These are phyloP conservation scores for Gryon sp. DNA, from an alignment of 1,140 invertebrate species.

Conservation along the genomic window DNA sequence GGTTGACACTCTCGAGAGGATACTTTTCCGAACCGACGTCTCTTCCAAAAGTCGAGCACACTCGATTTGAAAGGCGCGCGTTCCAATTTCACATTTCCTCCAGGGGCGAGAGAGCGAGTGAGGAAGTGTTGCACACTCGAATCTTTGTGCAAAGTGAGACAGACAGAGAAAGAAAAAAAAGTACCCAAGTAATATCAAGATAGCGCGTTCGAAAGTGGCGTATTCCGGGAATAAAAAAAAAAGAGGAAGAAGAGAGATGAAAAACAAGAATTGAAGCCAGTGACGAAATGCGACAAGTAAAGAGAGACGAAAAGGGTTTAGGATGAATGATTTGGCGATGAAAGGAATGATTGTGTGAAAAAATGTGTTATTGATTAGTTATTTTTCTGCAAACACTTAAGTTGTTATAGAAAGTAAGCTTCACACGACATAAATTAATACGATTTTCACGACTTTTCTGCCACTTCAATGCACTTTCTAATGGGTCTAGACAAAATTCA, in stretches of 20 bases:
- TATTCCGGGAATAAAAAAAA: slow-evolving; percentile 10
- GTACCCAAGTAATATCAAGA: slow-evolving; percentile 24
- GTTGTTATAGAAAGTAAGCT: slow-evolving; percentile 55
- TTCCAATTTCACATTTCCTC: slow-evolving; percentile 67
- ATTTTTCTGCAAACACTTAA: slow-evolving; percentile 10
- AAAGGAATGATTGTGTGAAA: background rate
- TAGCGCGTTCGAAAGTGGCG: slow-evolving; percentile 27
- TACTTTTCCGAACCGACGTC: slow-evolving; percentile 61
- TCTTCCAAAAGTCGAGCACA: slow-evolving; percentile 68
- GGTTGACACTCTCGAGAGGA: slow-evolving; percentile 63
- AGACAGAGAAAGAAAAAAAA: slow-evolving; percentile 3
- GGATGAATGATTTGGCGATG: background rate
- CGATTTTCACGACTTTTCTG: slow-evolving; percentile 47
- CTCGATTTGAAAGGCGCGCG: slow-evolving; percentile 66
- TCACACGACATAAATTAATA: slow-evolving; percentile 45
- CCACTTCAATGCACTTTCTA: slow-evolving; percentile 56
- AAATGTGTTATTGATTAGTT: slow-evolving; percentile 41
- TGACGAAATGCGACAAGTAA: background rate
- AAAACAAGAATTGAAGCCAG: background rate
- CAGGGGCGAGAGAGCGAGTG: slow-evolving; percentile 28
- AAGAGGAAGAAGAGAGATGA: background rate
- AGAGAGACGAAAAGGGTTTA: background rate
- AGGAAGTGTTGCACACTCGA: slow-evolving; percentile 33
- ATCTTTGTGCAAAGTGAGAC: slow-evolving; percentile 25
- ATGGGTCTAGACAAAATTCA: slow-evolving; percentile 23